Base-by-base conservation (phyloP, 2,797 vertebrate genomes). In the Amblyopsis hoosieri region DNA sequence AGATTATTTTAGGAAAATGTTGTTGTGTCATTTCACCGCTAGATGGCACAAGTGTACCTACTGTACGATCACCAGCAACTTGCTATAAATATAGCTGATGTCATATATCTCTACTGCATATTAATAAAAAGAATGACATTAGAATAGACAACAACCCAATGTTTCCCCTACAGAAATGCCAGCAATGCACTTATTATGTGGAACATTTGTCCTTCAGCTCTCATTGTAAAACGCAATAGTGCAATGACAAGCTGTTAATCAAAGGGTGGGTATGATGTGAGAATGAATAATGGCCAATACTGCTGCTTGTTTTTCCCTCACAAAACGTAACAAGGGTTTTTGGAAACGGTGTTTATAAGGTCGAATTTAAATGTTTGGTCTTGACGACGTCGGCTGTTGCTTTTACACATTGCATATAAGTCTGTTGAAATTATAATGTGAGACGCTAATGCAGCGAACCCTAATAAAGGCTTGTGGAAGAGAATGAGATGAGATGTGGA, bases 41-140 rank as follows among this genome's bases (percentile, higher is more conserved):
- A 89, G 89, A 73, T 88, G 87, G 81, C 72, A 53, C 23, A 75
- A 66, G 53, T 57, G 66, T 72, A 60, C 79, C 11, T 8, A 13
- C 55, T 48, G 0, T 8, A 14, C 53, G 45, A 0, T 17, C 46
- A 53, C 23, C 31, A 65, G 42, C 3, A 4, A 14, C 3, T 55
- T 14, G 54, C 49, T 29, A 61, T 54, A 56, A 15, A 48, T 45
- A 13, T 13, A 46, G 1, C 11, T 7, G 0, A 51, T 54, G 52
- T 70, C 62, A 71, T 13, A 66, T 14, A 42, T 62, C 63, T 47
- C 50, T 42, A 49, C 11, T 65, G 2, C 62, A 51, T 11, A 45
- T 14, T 29, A n/a, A 33, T 45, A 23, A 42, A 66, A 53, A 33
- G 61, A 64, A 58, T 49, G 47, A 61, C 69, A 9, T n/a, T 37